A percentile compares a stretch with the other conserved stretches of the same genome.
phyloP scores from a whole-genome alignment of 2,888 invertebrate genomes.

The Drosophila limbata region DNA sequence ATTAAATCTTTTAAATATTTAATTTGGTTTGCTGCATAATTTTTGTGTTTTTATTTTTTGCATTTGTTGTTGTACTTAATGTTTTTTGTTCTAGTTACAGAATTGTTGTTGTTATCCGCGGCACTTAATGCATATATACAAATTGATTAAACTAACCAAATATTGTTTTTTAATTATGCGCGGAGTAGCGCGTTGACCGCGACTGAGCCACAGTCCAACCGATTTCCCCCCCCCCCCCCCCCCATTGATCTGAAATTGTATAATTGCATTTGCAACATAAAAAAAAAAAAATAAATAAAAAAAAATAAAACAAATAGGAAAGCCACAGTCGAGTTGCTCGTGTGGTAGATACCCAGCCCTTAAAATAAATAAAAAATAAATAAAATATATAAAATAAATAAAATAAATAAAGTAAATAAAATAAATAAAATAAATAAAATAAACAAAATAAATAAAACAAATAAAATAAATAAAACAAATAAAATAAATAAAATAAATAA shows the following conservation, averaged over 20 bases:
- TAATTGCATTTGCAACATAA: slow-evolving; percentile 68
- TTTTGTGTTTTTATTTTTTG: slow-evolving; percentile 1
- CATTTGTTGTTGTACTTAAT: neutral
- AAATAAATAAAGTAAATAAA: too few relatives aligned
- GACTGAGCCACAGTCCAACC: slow-evolving; percentile 57
- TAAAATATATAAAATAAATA: too few relatives aligned
- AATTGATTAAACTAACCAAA: slow-evolving; percentile 80
- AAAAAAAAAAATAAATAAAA: neutral
- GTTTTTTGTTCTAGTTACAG: slow-evolving; percentile 34
- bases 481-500: too few relatives aligned
- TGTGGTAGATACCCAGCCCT: neutral
- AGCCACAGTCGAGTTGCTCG: neutral
- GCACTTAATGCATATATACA: slow-evolving; percentile 51
- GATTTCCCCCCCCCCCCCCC: slow-evolving; percentile 16
- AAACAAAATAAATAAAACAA: too few relatives aligned
- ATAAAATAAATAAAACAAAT: too few relatives aligned
- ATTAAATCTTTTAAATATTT: slow-evolving; percentile 19
- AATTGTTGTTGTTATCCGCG: slow-evolving; percentile 18
- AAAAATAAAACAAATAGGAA: slow-evolving; percentile 9
- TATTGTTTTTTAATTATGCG: slow-evolving; percentile 80
- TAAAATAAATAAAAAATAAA: too few relatives aligned
- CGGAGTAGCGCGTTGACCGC: slow-evolving; percentile 61
- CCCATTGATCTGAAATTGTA: slow-evolving; percentile 70
- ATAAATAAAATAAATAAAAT: too few relatives aligned
- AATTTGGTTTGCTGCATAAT: slow-evolving; percentile 18